Conservation (phyloP, 2,888 invertebrate species). For the Rhingia campestris region DNA sequence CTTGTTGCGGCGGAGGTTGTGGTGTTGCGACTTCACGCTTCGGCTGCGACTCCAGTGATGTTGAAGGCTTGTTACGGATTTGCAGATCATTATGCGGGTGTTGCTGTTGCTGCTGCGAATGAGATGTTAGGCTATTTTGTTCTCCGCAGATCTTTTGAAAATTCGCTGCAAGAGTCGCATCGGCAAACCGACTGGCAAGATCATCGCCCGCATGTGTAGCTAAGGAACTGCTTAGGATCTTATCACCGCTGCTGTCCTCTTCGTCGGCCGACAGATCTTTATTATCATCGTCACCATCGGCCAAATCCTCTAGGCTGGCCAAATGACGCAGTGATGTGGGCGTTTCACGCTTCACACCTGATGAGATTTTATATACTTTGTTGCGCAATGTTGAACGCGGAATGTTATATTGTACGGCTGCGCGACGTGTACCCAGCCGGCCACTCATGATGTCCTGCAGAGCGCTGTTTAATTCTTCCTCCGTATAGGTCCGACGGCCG, state of each 20-base stretch:
- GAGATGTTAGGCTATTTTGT: slow-evolving; percentile 77
- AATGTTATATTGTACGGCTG: slow-evolving; percentile 97
- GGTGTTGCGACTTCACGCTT: slow-evolving; percentile 51
- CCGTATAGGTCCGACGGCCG: slow-evolving; percentile 94
- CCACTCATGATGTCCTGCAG: slow-evolving; percentile 96
- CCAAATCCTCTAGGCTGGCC: slow-evolving; percentile 72
- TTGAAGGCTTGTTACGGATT: slow-evolving; percentile 30
- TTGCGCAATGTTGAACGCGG: slow-evolving; percentile 97
- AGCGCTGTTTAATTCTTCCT: slow-evolving; percentile 96
- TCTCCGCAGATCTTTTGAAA: slow-evolving; percentile 77
- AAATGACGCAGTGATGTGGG: slow-evolving; percentile 80
- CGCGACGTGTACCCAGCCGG: slow-evolving; percentile 94
- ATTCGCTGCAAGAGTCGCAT: slow-evolving; percentile 74
- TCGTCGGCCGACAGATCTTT: slow-evolving; percentile 83
- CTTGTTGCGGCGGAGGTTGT: slow-evolving; percentile 65
- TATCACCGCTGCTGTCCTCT: slow-evolving; percentile 83
- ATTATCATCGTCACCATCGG: slow-evolving; percentile 83
- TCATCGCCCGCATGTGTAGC: slow-evolving; percentile 78
- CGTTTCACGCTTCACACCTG: slow-evolving; percentile 88
- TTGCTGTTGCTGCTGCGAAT: slow-evolving; percentile 37
- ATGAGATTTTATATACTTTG: slow-evolving; percentile 92
- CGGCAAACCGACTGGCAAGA: slow-evolving; percentile 76
- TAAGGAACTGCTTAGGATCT: slow-evolving; percentile 77
- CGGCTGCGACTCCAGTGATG: slow-evolving; percentile 42
- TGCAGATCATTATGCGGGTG: slow-evolving; percentile 14